These are phyloP conservation scores for Pegoplata infirma DNA, from an alignment of 2,888 invertebrate species.

Conservation along the genomic window DNA sequence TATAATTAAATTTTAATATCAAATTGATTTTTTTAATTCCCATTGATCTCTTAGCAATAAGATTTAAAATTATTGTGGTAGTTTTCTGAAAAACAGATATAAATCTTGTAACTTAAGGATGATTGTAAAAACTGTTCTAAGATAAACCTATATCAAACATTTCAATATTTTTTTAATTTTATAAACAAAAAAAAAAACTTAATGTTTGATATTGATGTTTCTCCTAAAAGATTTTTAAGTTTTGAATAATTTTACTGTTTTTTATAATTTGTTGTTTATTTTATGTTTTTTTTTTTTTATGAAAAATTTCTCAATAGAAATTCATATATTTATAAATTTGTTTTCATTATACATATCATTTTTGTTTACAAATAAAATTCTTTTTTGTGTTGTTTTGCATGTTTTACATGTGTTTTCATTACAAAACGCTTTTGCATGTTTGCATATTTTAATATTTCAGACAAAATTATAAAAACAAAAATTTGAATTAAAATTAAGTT, in stretches of 20 bases:
- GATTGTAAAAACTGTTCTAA: no score
- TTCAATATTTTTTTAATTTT: background rate
- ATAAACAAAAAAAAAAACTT: no score
- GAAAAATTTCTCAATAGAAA: conserved; percentile 19
- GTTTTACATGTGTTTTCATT: conserved; percentile 23
- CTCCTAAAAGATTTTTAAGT: background rate
- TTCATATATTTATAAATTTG: conserved; percentile 18
- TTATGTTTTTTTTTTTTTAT: background rate
- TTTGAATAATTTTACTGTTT: conserved; percentile 4
- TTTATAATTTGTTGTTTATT: conserved; percentile 21
- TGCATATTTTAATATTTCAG: background rate
- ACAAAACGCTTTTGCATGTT: conserved; percentile 34
- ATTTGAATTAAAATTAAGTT: background rate
- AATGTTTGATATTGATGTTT: background rate
- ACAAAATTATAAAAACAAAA: background rate
- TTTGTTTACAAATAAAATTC: conserved; percentile 37
- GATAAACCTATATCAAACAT: background rate
- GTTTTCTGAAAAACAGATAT: no score
- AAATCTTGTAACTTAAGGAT: no score
- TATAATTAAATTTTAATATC: no score
- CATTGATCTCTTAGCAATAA: no score
- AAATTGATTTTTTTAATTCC: no score
- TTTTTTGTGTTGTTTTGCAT: conserved; percentile 45
- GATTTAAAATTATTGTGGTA: no score
- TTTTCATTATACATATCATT: conserved; percentile 32